Evolutionary conservation across 2,797 vertebrate genomes (phyloP).

Genomic region (Tenualosa thibaudeaui): DNA sequence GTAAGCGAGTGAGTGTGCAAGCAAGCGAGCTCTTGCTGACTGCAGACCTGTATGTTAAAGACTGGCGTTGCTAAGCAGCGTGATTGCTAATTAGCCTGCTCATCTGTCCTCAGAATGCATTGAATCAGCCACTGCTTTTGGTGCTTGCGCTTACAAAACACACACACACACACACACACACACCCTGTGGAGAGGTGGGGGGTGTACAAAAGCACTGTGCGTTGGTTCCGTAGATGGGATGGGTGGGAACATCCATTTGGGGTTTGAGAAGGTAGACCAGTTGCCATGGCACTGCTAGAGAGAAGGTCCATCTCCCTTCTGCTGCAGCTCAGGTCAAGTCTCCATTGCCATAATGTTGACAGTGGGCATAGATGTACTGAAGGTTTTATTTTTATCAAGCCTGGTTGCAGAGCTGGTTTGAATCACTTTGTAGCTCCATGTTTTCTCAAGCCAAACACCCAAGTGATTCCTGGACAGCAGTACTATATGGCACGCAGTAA

Average conservation of each 20-base stretch:
- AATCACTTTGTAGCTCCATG: too few relatives aligned
- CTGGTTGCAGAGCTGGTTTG: too few relatives aligned
- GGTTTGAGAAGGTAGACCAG: background rate
- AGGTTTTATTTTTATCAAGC: background rate
- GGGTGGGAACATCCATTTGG: background rate
- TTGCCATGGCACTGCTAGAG: background rate
- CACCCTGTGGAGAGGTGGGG: background rate
- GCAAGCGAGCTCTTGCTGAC: conserved; percentile 22
- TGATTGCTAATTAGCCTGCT: conserved; percentile 36
- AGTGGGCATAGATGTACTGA: background rate
- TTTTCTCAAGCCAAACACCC: too few relatives aligned
- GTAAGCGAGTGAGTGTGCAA: background rate
- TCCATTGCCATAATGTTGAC: background rate
- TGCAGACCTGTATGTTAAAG: conserved; percentile 27
- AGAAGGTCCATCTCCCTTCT: background rate
- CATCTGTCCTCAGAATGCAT: conserved; percentile 39
- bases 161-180: background rate
- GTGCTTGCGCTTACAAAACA: conserved; percentile 31
- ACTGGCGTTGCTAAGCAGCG: conserved; percentile 44
- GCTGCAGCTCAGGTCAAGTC: background rate
- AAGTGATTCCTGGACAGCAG: too few relatives aligned
- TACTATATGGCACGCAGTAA: too few relatives aligned
- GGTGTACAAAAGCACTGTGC: background rate
- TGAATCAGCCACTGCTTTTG: conserved; percentile 29
- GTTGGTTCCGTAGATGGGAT: background rate